phyloP scores from a whole-genome alignment of 2,797 vertebrate genomes.

The Lophius americanus region DNA sequence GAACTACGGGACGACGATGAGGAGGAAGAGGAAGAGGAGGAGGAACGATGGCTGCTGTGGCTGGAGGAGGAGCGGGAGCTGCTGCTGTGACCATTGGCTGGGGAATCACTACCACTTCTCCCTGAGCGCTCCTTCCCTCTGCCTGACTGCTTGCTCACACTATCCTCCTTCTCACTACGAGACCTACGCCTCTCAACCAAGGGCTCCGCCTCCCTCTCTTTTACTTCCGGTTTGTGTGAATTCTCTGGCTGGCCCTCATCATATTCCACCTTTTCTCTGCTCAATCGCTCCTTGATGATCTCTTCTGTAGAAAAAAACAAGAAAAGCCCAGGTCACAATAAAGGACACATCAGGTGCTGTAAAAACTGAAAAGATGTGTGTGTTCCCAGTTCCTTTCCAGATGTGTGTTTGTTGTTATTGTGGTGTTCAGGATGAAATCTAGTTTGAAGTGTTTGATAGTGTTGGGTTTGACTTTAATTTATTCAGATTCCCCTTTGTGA shows the following conservation, averaged over 20 bases:
- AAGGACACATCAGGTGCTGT: background rate
- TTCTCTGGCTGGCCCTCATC: slow-evolving; percentile 88
- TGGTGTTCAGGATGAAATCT: too few relatives aligned
- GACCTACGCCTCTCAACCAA: slow-evolving; percentile 91
- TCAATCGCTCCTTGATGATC: slow-evolving; percentile 87
- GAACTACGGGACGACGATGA: slow-evolving; percentile 91
- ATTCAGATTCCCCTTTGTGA: too few relatives aligned
- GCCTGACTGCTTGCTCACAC: slow-evolving; percentile 86
- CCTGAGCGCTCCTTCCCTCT: slow-evolving; percentile 88
- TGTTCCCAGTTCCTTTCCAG: too few relatives aligned
- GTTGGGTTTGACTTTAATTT: too few relatives aligned
- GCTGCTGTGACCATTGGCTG: slow-evolving; percentile 89
- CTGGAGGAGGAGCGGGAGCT: slow-evolving; percentile 89
- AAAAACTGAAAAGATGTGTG: too few relatives aligned
- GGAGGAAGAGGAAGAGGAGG: slow-evolving; percentile 91
- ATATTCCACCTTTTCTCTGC: slow-evolving; percentile 91
- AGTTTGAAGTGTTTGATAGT: too few relatives aligned
- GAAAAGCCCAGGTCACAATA: slow-evolving; percentile 11
- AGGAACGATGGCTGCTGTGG: slow-evolving; percentile 87
- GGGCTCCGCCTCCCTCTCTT: slow-evolving; percentile 88
- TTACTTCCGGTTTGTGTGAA: slow-evolving; percentile 88
- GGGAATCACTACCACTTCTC: slow-evolving; percentile 80
- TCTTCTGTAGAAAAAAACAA: slow-evolving; percentile 84
- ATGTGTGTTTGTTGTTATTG: too few relatives aligned
- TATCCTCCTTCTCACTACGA: slow-evolving; percentile 84